A percentile compares a stretch with the other conserved stretches of the same genome.
Evolutionary conservation across 2,113 vertebrate species (phyloP).

Genomic region (Reinhardtius hippoglossoides): DNA sequence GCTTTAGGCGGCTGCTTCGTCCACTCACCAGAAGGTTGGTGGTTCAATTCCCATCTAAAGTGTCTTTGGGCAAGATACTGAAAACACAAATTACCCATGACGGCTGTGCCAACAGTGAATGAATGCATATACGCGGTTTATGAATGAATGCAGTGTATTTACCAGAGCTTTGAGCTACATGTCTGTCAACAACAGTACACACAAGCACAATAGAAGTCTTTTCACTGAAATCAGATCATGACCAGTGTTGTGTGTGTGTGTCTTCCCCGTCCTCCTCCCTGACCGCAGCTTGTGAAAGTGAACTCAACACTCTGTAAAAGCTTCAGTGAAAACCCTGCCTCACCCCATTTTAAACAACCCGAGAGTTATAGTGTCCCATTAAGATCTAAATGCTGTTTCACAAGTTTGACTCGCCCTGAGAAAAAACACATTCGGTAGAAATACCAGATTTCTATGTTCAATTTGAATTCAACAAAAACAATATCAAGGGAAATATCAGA

Average conservation of each 20-base stretch:
- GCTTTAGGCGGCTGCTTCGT: background rate
- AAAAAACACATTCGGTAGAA: background rate
- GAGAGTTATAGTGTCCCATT: background rate
- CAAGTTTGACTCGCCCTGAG: background rate
- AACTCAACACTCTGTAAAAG: slow-evolving; percentile 68
- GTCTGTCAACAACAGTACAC: background rate
- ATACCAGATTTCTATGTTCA: background rate
- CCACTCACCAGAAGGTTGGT: background rate
- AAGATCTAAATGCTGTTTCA: slow-evolving; percentile 21
- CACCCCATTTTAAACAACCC: slow-evolving; percentile 11
- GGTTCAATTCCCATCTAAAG: background rate
- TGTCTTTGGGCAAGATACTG: background rate
- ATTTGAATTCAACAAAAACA: background rate
- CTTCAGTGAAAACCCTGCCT: slow-evolving; percentile 51
- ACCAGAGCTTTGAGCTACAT: background rate
- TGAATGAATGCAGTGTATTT: no score
- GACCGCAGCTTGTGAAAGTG: slow-evolving; percentile 61
- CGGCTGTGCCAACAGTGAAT: no score
- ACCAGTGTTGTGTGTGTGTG: background rate
- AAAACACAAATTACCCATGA: background rate
- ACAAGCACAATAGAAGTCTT: slow-evolving; percentile 16
- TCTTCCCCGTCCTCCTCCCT: background rate
- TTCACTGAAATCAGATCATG: slow-evolving; percentile 41
- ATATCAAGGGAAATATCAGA: background rate
- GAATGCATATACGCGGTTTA: no score